Conservation (phyloP, 1,140 invertebrate genomes). For the Pemphigus obesinymphae region DNA sequence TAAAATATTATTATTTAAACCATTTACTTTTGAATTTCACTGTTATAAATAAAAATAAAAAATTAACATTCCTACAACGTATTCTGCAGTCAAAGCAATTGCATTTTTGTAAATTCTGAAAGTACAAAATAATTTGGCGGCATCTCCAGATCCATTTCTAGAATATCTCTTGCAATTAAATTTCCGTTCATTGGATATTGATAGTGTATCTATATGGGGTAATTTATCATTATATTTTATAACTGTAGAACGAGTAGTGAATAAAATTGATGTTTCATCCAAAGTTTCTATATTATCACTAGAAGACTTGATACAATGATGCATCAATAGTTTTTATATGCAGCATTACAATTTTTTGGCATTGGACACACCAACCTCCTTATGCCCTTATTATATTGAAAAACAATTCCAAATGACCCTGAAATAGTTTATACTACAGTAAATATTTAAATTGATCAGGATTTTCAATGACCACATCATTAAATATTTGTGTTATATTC, state of each 20-base stretch:
- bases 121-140: too few species aligned
- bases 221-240: background rate
- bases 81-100: background rate
- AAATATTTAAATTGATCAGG: background rate
- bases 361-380: background rate
- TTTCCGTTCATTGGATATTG: background rate
- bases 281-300: background rate
- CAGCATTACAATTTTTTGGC: background rate
- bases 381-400: background rate
- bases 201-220: too few species aligned
- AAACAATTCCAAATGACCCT: background rate
- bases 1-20: background rate
- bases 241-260: background rate
- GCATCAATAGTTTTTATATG: background rate
- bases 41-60: too few species aligned
- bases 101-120: background rate
- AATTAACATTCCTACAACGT: background rate
- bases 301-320: too few species aligned
- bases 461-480: background rate
- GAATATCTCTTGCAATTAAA: background rate
- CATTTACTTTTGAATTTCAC: background rate
- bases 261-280: background rate
- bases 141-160: background rate
- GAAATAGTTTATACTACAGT: background rate
- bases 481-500: too few species aligned